Evolutionary conservation across 2,888 invertebrate genomes (phyloP), one percentile per base, ranked within the genome.

Genomic region (Oeneis ivallda): DNA sequence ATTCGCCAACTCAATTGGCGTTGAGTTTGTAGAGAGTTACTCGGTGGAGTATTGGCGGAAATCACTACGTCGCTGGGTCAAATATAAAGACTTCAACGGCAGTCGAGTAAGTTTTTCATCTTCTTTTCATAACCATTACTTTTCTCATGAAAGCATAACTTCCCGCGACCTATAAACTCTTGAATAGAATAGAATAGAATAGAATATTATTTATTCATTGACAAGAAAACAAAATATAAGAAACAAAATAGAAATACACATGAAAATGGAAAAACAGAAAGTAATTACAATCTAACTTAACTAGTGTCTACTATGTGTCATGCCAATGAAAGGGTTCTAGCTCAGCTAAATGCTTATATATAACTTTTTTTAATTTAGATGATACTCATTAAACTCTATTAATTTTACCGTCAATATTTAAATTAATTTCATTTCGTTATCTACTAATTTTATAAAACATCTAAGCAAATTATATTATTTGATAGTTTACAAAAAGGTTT

Each of bases 1-100:
- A 58, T 98, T 97, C 80, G 98, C 97, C 26, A 97, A 97, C 81
- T 97, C 98, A 0, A 94, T 97, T 73, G 98, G 98, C 34, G 96
- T 96, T 69, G 98, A 98, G 79, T 98, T 94, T 81, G 96, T 96
- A 0, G 96, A 97, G 79, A 93, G 95, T 68, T 98, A 96, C 85
- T 93, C 95, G 61, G 92, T 98, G 32, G 97, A 97, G 79, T 97
- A 96, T 83, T 96, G 95, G 95, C 92, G 97, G 37, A 87, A 93
- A 15, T 85, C 93, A 0, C 85, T 95, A 47, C 93, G 92, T 63
- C 93, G 94, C 74, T 97, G 97, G 96, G 93, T 95, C 73, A 94
- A 95, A 73, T 97, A 97, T 87, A 95, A 95, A 82, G 95, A 96
- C 82, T 93, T 95, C 56, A 93, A 93, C 72, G 96, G 96, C 60